Evolutionary conservation across 2,888 invertebrate species (phyloP).

Genomic region (Cacoxenus indagator): DNA sequence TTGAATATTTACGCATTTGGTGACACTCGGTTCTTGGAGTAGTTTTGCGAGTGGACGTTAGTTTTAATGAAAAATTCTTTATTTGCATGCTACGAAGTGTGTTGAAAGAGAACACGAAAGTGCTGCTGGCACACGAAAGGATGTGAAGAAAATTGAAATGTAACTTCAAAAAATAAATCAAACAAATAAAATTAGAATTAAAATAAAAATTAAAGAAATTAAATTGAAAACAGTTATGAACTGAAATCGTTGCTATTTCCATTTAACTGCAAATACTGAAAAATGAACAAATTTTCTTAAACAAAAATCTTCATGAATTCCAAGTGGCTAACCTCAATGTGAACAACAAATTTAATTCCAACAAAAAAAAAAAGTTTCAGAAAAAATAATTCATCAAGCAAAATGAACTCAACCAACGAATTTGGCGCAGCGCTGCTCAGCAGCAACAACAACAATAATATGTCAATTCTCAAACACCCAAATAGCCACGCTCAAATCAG

Average conservation of each 20-base stretch:
- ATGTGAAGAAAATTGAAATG: background rate
- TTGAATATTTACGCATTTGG: slow-evolving; percentile 36
- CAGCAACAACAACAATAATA: background rate
- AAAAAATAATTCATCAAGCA: slow-evolving; percentile 17
- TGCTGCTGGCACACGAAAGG: background rate
- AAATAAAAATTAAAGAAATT: slow-evolving; percentile 2
- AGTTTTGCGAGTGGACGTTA: slow-evolving; percentile 21
- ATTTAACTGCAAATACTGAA: background rate
- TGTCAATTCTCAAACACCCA: background rate
- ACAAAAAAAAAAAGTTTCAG: background rate
- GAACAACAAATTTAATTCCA: background rate
- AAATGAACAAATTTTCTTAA: no score
- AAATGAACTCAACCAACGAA: background rate
- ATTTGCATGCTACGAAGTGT: slow-evolving; percentile 47
- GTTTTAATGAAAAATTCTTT: slow-evolving; percentile 51
- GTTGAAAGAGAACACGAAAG: slow-evolving; percentile 26
- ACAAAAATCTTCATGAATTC: no score
- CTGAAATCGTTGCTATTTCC: background rate
- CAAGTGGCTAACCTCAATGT: background rate
- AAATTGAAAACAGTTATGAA: background rate
- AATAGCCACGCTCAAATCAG: background rate
- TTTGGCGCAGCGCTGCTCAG: background rate
- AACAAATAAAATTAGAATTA: slow-evolving; percentile 14
- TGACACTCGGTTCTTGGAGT: slow-evolving; percentile 11
- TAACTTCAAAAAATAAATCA: background rate